A percentile compares a stretch with the other conserved stretches of the same genome.
These are phyloP conservation scores for Synergus umbraculus DNA, from an alignment of 2,888 invertebrate species.

Conservation along the genomic window DNA sequence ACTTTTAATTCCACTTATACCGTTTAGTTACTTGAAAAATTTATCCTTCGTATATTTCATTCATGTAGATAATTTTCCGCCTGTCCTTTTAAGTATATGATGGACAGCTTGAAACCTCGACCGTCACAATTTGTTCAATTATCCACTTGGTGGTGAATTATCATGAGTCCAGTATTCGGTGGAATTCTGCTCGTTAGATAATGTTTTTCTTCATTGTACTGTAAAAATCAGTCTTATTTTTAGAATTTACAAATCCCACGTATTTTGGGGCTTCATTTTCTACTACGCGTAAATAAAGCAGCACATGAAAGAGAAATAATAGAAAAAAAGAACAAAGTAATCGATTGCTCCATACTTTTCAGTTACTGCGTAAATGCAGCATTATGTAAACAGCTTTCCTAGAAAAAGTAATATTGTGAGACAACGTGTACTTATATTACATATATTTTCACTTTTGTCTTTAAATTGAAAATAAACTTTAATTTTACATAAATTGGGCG, in stretches of 20 bases:
- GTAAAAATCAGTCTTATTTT: background rate
- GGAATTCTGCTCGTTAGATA: background rate
- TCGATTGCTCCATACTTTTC: background rate
- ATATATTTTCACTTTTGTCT: no score
- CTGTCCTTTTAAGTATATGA: constrained; percentile 24
- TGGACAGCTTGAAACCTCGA: constrained; percentile 21
- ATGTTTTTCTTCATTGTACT: background rate
- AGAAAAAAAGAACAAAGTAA: background rate
- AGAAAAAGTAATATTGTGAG: no score
- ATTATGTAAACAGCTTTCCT: no score
- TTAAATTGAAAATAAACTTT: no score
- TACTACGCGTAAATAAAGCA: no score
- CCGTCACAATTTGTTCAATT: constrained; percentile 36
- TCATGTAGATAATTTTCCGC: background rate
- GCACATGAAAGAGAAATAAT: no score
- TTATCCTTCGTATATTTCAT: background rate
- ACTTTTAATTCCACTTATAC: no score
- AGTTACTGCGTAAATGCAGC: background rate
- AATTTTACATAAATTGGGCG: no score
- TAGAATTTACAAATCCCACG: no score
- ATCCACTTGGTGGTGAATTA: constrained; percentile 24
- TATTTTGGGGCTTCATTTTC: no score
- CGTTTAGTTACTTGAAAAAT: background rate
- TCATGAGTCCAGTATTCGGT: background rate
- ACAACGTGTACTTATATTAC: no score